A percentile compares a stretch with the other conserved stretches of the same genome.
Conservation (phyloP, 2,797 vertebrate genomes). For the Etheostoma nigrum region DNA sequence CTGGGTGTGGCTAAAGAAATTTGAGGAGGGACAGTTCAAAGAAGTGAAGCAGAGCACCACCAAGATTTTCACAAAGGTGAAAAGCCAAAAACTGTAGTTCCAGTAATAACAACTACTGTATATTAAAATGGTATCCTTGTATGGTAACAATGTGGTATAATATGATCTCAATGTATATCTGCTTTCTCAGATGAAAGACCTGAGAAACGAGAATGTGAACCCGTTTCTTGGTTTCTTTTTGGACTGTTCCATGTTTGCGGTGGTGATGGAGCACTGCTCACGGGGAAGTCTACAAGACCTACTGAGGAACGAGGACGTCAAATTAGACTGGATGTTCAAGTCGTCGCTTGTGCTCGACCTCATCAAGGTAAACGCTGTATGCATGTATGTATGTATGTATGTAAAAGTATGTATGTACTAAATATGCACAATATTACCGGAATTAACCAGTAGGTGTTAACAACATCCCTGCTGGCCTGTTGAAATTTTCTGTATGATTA, state of each 20-base stretch:
- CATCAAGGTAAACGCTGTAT: conserved; percentile 83
- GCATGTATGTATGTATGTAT: too few relatives aligned
- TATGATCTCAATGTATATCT: background rate
- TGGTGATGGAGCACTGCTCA: conserved; percentile 90
- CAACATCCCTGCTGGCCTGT: background rate
- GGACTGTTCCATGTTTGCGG: conserved; percentile 84
- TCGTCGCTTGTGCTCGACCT: conserved; percentile 89
- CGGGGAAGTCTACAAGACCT: conserved; percentile 89
- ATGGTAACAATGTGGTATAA: too few relatives aligned
- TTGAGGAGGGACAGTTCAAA: conserved; percentile 81
- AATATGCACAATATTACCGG: background rate
- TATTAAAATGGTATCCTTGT: background rate
- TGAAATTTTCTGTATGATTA: background rate
- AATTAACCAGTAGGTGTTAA: background rate
- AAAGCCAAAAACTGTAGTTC: background rate
- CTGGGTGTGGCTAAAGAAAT: conserved; percentile 95
- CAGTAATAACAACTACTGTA: background rate
- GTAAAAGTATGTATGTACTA: too few relatives aligned
- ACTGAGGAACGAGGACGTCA: conserved; percentile 88
- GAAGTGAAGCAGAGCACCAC: conserved; percentile 87
- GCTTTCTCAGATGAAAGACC: conserved; percentile 87
- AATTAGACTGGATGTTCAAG: conserved; percentile 93
- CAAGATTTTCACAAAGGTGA: conserved; percentile 89
- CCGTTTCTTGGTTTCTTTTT: conserved; percentile 88
- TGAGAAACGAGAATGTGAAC: conserved; percentile 90